These are phyloP conservation scores for Scaptomyza flava DNA, from an alignment of 2,888 invertebrate species.

Conservation along the genomic window DNA sequence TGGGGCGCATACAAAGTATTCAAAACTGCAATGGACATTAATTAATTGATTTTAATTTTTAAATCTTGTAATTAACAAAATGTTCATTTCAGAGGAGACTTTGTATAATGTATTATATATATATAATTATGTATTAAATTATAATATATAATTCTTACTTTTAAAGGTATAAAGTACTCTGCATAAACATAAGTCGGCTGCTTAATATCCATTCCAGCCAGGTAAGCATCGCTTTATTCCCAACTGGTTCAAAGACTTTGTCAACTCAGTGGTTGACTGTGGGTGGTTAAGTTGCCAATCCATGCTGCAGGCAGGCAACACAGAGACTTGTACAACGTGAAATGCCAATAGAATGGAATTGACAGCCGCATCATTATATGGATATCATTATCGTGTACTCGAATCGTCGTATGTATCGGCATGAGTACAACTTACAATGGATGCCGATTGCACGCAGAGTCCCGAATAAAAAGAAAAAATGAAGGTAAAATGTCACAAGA, in stretches of 20 bases:
- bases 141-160: no score
- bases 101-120: no score
- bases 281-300: conserved; percentile 15
- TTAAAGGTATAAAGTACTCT: background rate
- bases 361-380: conserved; percentile 83
- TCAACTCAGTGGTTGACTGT: conserved; percentile 7
- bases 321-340: conserved; percentile 19
- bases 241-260: conserved; percentile 17
- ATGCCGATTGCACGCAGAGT: conserved; percentile 42
- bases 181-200: background rate
- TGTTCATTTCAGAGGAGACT: no score
- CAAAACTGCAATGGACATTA: no score
- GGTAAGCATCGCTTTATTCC: conserved; percentile 22
- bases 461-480: conserved; percentile 11
- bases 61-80: no score
- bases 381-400: conserved; percentile 79
- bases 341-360: conserved; percentile 68
- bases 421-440: conserved; percentile 51
- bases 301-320: conserved; percentile 8
- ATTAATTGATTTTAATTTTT: no score
- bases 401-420: conserved; percentile 72
- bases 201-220: conserved; percentile 10
- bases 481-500: conserved; percentile 75
- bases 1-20: no score
- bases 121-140: no score